Conservation (phyloP, 2,113 vertebrate species). For the Picathartes gymnocephalus region DNA sequence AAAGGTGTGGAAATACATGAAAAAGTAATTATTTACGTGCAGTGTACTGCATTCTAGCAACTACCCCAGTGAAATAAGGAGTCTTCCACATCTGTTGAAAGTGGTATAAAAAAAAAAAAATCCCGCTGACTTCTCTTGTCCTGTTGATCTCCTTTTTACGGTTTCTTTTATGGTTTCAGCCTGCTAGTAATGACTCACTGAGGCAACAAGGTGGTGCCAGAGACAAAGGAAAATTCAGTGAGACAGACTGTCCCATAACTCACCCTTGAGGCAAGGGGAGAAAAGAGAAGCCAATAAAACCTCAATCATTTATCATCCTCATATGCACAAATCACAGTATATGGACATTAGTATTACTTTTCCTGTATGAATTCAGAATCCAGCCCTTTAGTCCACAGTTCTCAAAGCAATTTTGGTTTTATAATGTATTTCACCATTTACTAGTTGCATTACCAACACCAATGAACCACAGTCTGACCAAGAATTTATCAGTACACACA, state of each 20-base stretch:
- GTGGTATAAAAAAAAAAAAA: background rate
- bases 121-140: background rate
- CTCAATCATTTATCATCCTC: background rate
- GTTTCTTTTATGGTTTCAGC: background rate
- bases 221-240: background rate
- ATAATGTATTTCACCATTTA: background rate
- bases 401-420: background rate
- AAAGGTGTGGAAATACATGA: background rate
- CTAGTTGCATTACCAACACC: background rate
- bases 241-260: background rate
- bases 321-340: background rate
- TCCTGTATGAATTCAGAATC: background rate
- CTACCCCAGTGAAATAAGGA: background rate
- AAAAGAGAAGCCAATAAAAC: background rate
- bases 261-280: background rate
- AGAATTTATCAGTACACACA: background rate
- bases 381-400: background rate
- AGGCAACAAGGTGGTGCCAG: slow-evolving; percentile 57
- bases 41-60: background rate
- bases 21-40: background rate
- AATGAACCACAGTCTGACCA: background rate
- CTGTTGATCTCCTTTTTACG: background rate
- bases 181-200: background rate
- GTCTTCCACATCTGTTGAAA: background rate
- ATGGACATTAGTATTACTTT: background rate